Conservation (phyloP, 2,888 invertebrate genomes). For the Theodoxus fluviatilis region DNA sequence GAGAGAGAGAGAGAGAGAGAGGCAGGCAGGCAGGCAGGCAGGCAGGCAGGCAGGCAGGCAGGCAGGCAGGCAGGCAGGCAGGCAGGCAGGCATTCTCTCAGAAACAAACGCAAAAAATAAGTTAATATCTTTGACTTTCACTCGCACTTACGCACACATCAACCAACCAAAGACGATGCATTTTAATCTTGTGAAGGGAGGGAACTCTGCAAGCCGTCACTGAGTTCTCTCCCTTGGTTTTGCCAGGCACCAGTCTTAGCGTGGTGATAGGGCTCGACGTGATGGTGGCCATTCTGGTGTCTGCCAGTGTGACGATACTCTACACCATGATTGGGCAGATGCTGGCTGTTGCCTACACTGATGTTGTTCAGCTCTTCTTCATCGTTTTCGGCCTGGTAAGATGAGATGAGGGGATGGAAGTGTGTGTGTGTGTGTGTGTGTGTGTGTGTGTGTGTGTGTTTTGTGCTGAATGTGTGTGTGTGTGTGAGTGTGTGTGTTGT, state of each 20-base stretch:
- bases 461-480: neutral
- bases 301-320: slow-evolving; percentile 39
- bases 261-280: slow-evolving; percentile 39
- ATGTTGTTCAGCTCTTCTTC: slow-evolving; percentile 41
- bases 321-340: slow-evolving; percentile 48
- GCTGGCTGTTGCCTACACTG: slow-evolving; percentile 49
- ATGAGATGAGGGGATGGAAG: neutral
- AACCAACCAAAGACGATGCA: too few relatives aligned
- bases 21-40: too few relatives aligned
- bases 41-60: too few relatives aligned
- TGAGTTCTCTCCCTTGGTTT: too few relatives aligned
- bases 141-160: too few relatives aligned
- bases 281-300: slow-evolving; percentile 35
- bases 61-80: too few relatives aligned
- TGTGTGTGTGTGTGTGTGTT: slow-evolving; percentile 14
- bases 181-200: too few relatives aligned
- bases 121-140: too few relatives aligned
- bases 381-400: slow-evolving; percentile 43
- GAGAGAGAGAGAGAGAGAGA: too few relatives aligned
- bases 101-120: too few relatives aligned
- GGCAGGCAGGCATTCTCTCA: too few relatives aligned
- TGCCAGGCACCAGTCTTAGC: slow-evolving; percentile 40
- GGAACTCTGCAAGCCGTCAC: too few relatives aligned
- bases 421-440: slow-evolving; percentile 6
- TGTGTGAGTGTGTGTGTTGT: neutral